These are phyloP conservation scores for Artibeus jamaicensis DNA, from an alignment of 2,797 vertebrate species.

Conservation along the genomic window DNA sequence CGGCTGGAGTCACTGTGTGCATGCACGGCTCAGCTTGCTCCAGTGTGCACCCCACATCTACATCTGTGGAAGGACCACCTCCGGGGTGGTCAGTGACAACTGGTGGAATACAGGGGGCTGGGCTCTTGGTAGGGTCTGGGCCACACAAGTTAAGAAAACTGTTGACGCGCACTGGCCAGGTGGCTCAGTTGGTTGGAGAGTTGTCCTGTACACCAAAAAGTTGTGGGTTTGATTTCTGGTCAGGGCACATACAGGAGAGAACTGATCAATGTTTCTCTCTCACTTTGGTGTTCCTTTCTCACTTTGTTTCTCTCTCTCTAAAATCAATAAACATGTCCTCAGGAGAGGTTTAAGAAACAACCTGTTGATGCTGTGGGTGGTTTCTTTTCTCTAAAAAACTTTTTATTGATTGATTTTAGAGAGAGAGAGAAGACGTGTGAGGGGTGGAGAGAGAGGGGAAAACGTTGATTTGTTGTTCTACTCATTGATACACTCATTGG, in stretches of 20 bases:
- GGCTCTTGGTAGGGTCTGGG: background rate
- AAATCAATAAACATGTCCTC: background rate
- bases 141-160: background rate
- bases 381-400: background rate
- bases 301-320: background rate
- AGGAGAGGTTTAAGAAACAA: background rate
- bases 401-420: background rate
- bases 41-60: background rate
- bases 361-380: background rate
- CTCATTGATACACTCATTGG: background rate
- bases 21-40: constrained; percentile 8
- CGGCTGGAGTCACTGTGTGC: background rate
- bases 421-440: no score
- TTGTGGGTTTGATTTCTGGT: background rate
- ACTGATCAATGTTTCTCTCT: background rate
- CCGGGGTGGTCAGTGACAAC: background rate
- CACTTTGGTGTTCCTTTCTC: no score
- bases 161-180: background rate
- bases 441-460: background rate
- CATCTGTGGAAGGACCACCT: background rate
- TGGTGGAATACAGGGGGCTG: background rate
- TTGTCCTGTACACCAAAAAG: background rate
- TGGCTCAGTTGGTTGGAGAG: background rate
- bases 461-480: background rate
- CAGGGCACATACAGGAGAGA: background rate